Conservation (phyloP, 64 coral and sea anemone genomes). For the Montipora sp. region DNA sequence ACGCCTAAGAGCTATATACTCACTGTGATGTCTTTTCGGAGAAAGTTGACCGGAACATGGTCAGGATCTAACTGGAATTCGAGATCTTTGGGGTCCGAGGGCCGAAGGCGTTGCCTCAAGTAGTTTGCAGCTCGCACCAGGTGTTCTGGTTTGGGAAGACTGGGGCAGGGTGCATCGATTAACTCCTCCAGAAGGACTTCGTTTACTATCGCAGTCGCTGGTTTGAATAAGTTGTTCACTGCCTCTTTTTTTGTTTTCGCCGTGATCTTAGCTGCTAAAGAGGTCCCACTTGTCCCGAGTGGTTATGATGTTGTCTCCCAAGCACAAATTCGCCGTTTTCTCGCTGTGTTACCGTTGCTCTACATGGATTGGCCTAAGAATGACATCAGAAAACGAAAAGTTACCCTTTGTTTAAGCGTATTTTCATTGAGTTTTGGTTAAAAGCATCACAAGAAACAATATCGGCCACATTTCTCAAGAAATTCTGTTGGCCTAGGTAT, state of each 20-base stretch:
- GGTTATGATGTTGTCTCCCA: conserved; percentile 20
- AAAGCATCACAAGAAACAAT: too few relatives aligned
- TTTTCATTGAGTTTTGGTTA: not conserved
- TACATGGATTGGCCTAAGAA: not conserved
- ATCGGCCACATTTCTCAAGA: not conserved
- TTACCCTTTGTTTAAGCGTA: not conserved
- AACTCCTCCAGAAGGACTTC: conserved; percentile 21
- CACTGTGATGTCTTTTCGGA: conserved; percentile 27
- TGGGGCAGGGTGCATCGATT: not conserved
- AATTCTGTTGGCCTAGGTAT: too few relatives aligned
- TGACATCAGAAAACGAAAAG: not conserved
- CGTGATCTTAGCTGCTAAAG: conserved; percentile 31
- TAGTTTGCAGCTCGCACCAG: conserved; percentile 24
- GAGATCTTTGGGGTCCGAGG: conserved; percentile 21
- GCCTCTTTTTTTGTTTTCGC: conserved; percentile 37
- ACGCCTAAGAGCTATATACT: not conserved
- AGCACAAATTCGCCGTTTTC: not conserved
- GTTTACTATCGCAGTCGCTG: conserved; percentile 21
- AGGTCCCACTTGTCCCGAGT: conserved; percentile 2
- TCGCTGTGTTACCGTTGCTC: not conserved
- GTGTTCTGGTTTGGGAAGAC: conserved; percentile 10
- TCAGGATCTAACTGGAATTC: conserved; percentile 6
- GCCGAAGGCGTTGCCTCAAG: conserved; percentile 3
- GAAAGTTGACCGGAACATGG: conserved; percentile 22
- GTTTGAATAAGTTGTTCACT: conserved; percentile 22